A percentile compares a stretch with the other conserved stretches of the same genome.
These are phyloP conservation scores for Xylocopa sonorina DNA, from an alignment of 1,140 invertebrate species.

Conservation along the genomic window DNA sequence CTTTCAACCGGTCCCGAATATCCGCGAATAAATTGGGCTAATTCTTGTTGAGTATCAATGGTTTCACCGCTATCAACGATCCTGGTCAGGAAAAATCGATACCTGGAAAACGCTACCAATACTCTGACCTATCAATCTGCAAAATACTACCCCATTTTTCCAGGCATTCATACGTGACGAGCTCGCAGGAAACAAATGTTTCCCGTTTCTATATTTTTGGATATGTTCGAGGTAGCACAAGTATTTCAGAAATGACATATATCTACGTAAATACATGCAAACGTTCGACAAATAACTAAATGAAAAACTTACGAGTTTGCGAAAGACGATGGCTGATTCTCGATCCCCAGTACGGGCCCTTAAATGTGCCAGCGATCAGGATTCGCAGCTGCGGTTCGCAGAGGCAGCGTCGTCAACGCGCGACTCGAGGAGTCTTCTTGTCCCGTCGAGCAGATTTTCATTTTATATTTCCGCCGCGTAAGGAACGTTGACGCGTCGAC, in stretches of 20 bases:
- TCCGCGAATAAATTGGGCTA: too few relatives aligned
- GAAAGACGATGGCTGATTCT: not conserved
- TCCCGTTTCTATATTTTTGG: too few relatives aligned
- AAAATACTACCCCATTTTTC: not conserved
- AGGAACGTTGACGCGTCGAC: not conserved
- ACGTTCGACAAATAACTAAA: not conserved
- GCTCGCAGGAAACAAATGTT: not conserved
- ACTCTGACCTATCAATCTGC: not conserved
- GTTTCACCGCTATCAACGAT: not conserved
- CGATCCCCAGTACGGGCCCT: not conserved
- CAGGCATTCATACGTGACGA: not conserved
- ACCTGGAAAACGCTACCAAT: not conserved
- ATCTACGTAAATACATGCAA: not conserved
- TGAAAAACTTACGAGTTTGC: slow-evolving; percentile 3
- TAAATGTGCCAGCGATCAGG: not conserved
- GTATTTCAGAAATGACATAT: too few relatives aligned
- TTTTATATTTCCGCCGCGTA: slow-evolving; percentile 8
- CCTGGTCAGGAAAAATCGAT: not conserved
- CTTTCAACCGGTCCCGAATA: not conserved
- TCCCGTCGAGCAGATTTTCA: slow-evolving; percentile 10
- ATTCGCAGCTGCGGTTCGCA: not conserved
- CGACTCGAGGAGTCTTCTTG: not conserved
- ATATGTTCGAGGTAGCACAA: not conserved
- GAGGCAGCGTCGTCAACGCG: not conserved
- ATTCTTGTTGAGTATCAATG: slow-evolving; percentile 2